phyloP scores from a whole-genome alignment of 2,113 vertebrate genomes.

The Acrocephalus arundinaceus region DNA sequence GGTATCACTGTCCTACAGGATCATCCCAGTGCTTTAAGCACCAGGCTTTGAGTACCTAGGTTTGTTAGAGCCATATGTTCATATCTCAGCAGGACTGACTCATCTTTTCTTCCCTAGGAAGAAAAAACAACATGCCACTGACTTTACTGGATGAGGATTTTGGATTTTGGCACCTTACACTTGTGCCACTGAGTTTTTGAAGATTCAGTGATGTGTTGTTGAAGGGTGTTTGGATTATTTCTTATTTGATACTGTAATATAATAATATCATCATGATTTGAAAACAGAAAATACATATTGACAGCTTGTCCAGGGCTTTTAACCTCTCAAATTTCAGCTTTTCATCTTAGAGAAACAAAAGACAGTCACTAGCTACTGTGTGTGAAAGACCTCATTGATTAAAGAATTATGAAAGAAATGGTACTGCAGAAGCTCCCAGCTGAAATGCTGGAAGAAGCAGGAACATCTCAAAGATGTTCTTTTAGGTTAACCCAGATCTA shows the following conservation, averaged over 20 bases:
- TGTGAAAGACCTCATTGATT: background rate
- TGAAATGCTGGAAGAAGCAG: background rate
- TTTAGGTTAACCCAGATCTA: background rate
- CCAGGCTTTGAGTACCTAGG: conserved; percentile 2
- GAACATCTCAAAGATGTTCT: background rate
- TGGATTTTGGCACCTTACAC: background rate
- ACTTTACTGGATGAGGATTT: background rate
- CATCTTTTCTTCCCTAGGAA: conserved; percentile 32
- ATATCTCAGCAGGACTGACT: conserved; percentile 40
- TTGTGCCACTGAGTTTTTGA: background rate
- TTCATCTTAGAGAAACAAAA: background rate
- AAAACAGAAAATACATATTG: background rate
- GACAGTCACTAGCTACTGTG: background rate
- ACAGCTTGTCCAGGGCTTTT: background rate
- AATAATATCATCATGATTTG: background rate
- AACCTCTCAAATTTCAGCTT: background rate
- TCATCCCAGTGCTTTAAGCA: background rate
- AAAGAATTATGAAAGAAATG: background rate
- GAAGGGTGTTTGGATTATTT: conserved; percentile 9
- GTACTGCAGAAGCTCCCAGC: background rate
- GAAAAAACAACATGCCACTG: background rate
- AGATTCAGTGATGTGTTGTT: background rate
- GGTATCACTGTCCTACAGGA: background rate
- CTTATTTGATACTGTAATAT: background rate
- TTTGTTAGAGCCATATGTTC: conserved; percentile 45